These are phyloP conservation scores for Idaea dimidiata DNA, from an alignment of 2,888 invertebrate genomes.

Conservation along the genomic window DNA sequence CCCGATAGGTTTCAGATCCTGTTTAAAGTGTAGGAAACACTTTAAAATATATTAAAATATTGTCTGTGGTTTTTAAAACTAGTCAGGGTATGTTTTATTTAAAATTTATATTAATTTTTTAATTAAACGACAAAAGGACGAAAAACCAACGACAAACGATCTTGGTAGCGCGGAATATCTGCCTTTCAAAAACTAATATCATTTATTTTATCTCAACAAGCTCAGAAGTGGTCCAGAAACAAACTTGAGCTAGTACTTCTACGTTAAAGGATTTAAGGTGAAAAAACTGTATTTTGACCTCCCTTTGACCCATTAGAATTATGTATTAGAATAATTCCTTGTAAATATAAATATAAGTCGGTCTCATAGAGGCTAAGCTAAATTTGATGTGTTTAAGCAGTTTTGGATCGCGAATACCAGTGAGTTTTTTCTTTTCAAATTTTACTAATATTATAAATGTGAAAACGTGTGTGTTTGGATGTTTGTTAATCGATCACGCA, in stretches of 20 bases:
- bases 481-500: no score
- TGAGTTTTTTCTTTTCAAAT: slow-evolving; percentile 24
- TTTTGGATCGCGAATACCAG: slow-evolving; percentile 52
- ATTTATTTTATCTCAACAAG: not conserved
- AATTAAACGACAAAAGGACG: no score
- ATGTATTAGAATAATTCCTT: slow-evolving; percentile 35
- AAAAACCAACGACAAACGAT: no score
- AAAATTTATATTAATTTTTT: no score
- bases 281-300: slow-evolving; percentile 12
- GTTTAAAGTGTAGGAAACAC: no score
- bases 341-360: slow-evolving; percentile 55
- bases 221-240: not conserved
- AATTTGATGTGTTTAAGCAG: slow-evolving; percentile 52
- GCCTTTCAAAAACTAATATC: no score
- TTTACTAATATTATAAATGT: slow-evolving; percentile 6
- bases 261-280: not conserved
- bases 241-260: not conserved
- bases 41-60: no score
- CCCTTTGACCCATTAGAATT: slow-evolving; percentile 38
- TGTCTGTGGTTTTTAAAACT: no score
- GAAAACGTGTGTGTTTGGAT: not conserved
- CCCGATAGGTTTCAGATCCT: no score
- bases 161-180: no score
- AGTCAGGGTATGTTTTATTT: no score
- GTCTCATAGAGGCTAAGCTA: slow-evolving; percentile 72